Evolutionary conservation across 2,888 invertebrate species (phyloP).

Genomic region (Caenorhabditis sp.): DNA sequence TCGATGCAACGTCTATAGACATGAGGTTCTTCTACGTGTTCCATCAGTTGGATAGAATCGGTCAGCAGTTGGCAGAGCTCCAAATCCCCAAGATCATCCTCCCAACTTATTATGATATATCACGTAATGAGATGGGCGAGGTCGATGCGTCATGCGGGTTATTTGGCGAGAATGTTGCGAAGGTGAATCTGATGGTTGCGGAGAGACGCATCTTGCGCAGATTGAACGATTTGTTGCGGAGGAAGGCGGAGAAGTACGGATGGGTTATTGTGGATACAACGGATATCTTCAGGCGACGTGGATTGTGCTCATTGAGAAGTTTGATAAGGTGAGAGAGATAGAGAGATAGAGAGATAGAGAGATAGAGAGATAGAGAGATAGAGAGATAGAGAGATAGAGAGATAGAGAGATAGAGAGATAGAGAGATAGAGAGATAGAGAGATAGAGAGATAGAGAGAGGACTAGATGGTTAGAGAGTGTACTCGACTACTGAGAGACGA

Average conservation of each 20-base stretch:
- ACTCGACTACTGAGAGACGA: too few relatives aligned
- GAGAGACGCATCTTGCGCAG: slow-evolving; percentile 47
- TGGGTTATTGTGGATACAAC: slow-evolving; percentile 58
- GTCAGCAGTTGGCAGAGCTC: slow-evolving; percentile 25
- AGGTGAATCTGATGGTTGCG: slow-evolving; percentile 47
- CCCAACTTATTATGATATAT: slow-evolving; percentile 61
- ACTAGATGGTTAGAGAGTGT: too few relatives aligned
- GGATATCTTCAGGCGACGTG: slow-evolving; percentile 49
- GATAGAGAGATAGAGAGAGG: too few relatives aligned
- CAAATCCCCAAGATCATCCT: slow-evolving; percentile 45
- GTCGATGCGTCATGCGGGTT: slow-evolving; percentile 59
- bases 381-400: not conserved
- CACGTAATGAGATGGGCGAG: slow-evolving; percentile 57
- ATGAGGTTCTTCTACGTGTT: slow-evolving; percentile 55
- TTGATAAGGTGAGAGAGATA: slow-evolving; percentile 49
- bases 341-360: too few relatives aligned
- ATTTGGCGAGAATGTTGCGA: slow-evolving; percentile 45
- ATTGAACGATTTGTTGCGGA: slow-evolving; percentile 49
- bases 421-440: too few relatives aligned
- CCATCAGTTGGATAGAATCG: slow-evolving; percentile 53
- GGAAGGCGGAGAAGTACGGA: slow-evolving; percentile 41
- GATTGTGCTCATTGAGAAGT: slow-evolving; percentile 57
- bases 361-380: too few relatives aligned
- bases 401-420: too few relatives aligned
- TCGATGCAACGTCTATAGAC: slow-evolving; percentile 16